phyloP scores from a whole-genome alignment of 2,113 vertebrate species.

The Pithys albifrons region DNA sequence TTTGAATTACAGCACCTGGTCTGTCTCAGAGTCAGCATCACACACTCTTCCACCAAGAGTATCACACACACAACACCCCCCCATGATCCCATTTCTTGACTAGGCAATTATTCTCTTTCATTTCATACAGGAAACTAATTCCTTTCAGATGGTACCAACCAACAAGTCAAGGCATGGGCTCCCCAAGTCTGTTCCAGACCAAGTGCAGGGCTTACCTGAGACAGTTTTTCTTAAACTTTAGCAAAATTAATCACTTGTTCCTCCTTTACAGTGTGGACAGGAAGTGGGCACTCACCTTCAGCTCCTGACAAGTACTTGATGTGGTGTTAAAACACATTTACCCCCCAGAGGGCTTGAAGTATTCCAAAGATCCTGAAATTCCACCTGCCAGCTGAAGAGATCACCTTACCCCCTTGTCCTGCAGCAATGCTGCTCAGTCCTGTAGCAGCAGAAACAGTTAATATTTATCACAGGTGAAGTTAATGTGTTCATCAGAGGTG shows the following conservation, averaged over 20 bases:
- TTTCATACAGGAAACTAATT: background rate
- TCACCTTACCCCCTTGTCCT: background rate
- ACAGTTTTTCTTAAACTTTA: background rate
- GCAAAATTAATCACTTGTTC: background rate
- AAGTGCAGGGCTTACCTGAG: background rate
- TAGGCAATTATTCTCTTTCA: background rate
- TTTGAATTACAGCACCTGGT: background rate
- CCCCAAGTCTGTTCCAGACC: background rate
- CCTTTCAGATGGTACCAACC: background rate
- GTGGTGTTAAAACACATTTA: background rate
- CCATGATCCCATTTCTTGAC: background rate
- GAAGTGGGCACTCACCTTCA: background rate
- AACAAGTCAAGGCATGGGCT: background rate
- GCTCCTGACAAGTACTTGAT: background rate
- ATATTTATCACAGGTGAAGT: fast-evolving
- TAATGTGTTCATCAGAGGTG: background rate
- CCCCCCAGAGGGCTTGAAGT: background rate
- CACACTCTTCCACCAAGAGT: background rate
- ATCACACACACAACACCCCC: fast-evolving
- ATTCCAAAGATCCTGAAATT: fast-evolving
- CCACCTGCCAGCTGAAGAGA: background rate
- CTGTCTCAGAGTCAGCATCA: no score
- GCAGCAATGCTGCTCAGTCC: background rate
- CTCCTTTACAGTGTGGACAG: background rate
- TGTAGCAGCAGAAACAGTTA: background rate